Conservation (phyloP, 2,797 vertebrate species). For the Amniataba percoides region DNA sequence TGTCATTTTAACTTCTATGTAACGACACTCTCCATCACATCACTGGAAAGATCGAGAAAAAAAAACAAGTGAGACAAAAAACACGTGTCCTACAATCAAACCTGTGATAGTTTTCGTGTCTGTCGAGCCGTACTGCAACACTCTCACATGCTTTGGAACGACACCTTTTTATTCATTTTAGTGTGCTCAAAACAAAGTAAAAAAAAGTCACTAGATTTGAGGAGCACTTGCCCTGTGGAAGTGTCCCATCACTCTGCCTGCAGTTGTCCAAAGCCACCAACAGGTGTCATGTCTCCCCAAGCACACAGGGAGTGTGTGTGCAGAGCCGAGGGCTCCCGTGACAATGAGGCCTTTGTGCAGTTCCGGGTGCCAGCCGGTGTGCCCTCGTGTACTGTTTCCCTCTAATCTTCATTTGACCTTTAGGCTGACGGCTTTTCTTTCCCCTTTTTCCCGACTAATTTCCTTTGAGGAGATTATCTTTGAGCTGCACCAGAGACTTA, state of each 20-base stretch:
- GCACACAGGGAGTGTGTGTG: slow-evolving; percentile 37
- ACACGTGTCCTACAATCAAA: slow-evolving; percentile 11
- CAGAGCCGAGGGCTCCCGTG: slow-evolving; percentile 71
- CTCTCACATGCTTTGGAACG: not conserved
- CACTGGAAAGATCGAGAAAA: not conserved
- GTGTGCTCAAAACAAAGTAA: not conserved
- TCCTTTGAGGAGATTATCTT: slow-evolving; percentile 78
- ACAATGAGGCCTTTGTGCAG: slow-evolving; percentile 85
- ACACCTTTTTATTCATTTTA: not conserved
- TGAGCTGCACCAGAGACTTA: slow-evolving; percentile 52
- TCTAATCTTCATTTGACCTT: slow-evolving; percentile 86
- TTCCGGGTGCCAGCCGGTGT: slow-evolving; percentile 80
- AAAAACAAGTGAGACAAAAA: not conserved
- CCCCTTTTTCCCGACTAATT: slow-evolving; percentile 70
- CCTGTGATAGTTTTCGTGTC: not conserved
- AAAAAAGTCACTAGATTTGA: not conserved
- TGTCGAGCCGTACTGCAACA: not conserved
- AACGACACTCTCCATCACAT: not conserved
- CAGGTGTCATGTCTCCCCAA: slow-evolving; percentile 77
- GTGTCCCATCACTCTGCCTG: slow-evolving; percentile 43
- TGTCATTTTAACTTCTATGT: slow-evolving; percentile 3
- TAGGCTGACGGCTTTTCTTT: slow-evolving; percentile 78
- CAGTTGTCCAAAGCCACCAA: slow-evolving; percentile 75
- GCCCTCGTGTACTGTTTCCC: slow-evolving; percentile 82
- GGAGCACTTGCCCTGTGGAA: not conserved